Evolutionary conservation across 2,888 invertebrate species (phyloP).

Genomic region (Uloborus plumipes): DNA sequence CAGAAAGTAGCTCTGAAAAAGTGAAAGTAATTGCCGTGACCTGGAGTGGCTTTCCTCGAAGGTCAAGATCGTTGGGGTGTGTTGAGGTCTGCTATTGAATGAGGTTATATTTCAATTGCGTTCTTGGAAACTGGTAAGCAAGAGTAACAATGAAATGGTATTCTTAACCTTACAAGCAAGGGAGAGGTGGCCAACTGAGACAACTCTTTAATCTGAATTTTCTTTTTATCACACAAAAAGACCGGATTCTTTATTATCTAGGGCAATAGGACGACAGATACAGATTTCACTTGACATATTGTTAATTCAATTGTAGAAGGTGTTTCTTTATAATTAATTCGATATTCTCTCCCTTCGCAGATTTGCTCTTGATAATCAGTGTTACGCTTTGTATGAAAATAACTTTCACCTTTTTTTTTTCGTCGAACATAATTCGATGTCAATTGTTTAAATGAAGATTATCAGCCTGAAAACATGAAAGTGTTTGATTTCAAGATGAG

Average conservation of each 20-base stretch:
- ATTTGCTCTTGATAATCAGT: neutral
- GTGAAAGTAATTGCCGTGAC: slow-evolving; percentile 50
- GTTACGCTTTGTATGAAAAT: neutral
- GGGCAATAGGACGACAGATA: slow-evolving; percentile 46
- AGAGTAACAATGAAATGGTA: slow-evolving; percentile 21
- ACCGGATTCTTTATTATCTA: slow-evolving; percentile 46
- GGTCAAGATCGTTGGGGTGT: slow-evolving; percentile 58
- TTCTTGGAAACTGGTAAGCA: neutral
- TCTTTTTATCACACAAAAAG: slow-evolving; percentile 30
- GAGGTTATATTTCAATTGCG: slow-evolving; percentile 35
- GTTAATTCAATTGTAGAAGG: slow-evolving; percentile 41
- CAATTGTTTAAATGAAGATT: no score
- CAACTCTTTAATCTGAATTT: slow-evolving; percentile 45
- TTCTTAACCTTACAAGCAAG: slow-evolving; percentile 1
- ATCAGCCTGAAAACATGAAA: no score
- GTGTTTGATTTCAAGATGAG: no score
- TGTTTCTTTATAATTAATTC: neutral
- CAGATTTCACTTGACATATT: slow-evolving; percentile 39
- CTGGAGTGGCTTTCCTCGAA: slow-evolving; percentile 58
- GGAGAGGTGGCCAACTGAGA: slow-evolving; percentile 33
- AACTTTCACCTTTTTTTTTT: neutral
- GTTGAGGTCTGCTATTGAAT: slow-evolving; percentile 34
- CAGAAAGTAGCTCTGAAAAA: no score
- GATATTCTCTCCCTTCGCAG: no score
- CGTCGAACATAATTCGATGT: neutral